A percentile compares a stretch with the other conserved stretches of the same genome.
phyloP scores from a whole-genome alignment of 1,140 invertebrate species.

The Diabrotica undecimpunctata region DNA sequence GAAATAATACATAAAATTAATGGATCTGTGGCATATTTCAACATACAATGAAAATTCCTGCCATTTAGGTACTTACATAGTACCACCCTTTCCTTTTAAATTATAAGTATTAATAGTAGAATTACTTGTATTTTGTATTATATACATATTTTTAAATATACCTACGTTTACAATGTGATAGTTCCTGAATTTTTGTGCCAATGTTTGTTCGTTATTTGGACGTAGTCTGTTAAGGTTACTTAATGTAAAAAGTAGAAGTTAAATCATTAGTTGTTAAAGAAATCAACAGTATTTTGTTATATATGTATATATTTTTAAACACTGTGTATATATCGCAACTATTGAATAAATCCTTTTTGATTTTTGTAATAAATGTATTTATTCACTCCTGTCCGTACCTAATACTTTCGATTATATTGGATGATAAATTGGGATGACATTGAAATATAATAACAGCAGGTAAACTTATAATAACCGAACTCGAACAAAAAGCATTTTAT shows the following conservation, averaged over 20 bases:
- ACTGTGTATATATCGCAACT: not conserved
- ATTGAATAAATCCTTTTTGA: not conserved
- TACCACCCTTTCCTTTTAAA: not conserved
- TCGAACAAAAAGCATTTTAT: too few species aligned
- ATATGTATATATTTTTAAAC: slow-evolving; percentile 16
- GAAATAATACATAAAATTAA: not conserved
- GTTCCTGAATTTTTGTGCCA: slow-evolving; percentile 32
- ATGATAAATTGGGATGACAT: too few species aligned
- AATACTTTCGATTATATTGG: too few species aligned
- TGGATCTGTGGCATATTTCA: not conserved
- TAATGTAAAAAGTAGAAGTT: slow-evolving; percentile 4
- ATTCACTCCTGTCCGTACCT: not conserved
- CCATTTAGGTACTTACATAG: too few species aligned
- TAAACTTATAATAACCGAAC: too few species aligned
- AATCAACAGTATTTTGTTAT: slow-evolving; percentile 15
- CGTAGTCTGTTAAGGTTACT: slow-evolving; percentile 10
- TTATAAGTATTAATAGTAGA: not conserved
- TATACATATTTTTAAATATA: slow-evolving; percentile 6
- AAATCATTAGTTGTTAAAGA: slow-evolving; percentile 6
- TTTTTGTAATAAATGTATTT: not conserved
- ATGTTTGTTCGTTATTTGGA: slow-evolving; percentile 18
- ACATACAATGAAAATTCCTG: not conserved
- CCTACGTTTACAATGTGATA: slow-evolving; percentile 21
- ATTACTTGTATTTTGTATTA: not conserved
- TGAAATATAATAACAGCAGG: too few species aligned